Evolutionary conservation across 2,888 invertebrate genomes (phyloP).

Genomic region (Biston betularia): DNA sequence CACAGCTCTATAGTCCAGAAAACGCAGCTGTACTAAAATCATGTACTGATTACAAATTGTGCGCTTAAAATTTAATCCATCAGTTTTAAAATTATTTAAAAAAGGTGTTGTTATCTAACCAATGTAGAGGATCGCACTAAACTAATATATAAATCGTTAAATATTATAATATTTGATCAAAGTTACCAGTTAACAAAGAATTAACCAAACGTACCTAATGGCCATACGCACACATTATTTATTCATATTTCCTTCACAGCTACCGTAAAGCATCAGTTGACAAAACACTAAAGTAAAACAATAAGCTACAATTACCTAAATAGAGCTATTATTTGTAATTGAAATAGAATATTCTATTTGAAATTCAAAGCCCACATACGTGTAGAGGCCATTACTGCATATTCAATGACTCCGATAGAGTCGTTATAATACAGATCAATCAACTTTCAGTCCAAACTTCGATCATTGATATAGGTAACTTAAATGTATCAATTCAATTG

Average conservation of each 20-base stretch:
- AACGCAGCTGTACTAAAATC: too few relatives aligned
- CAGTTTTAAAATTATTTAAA: too few relatives aligned
- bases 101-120: not conserved
- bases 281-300: conserved; percentile 16
- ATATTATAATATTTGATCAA: not conserved
- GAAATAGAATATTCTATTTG: conserved; percentile 23
- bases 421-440: conserved; percentile 38
- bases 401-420: conserved; percentile 36
- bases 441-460: conserved; percentile 4
- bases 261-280: conserved; percentile 8
- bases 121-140: not conserved
- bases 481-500: too few relatives aligned
- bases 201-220: not conserved
- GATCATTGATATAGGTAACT: too few relatives aligned
- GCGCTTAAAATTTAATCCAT: too few relatives aligned
- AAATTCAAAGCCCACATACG: conserved; percentile 9
- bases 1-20: too few relatives aligned
- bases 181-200: not conserved
- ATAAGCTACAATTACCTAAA: conserved; percentile 20
- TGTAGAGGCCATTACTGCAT: conserved; percentile 35
- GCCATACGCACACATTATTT: not conserved
- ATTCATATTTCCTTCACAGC: conserved; percentile 3
- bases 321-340: conserved; percentile 23
- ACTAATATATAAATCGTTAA: not conserved
- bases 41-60: too few relatives aligned